Percentiles rank a stretch among this genome's conserved stretches.
phyloP scores from a whole-genome alignment of 1,140 invertebrate species.

The Drosophila navojoa region DNA sequence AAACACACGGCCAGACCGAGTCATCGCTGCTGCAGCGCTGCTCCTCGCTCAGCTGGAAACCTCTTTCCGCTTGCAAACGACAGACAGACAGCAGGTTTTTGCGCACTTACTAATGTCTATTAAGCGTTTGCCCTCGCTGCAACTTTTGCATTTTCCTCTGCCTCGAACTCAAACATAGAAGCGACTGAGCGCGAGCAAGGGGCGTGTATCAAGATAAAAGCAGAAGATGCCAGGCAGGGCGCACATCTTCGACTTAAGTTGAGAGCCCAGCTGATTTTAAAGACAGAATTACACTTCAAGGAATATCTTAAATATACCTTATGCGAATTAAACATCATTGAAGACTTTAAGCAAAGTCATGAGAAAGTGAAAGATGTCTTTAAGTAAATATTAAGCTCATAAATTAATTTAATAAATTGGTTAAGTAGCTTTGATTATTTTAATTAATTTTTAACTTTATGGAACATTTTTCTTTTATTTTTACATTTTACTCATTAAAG shows the following conservation, averaged over 20 bases:
- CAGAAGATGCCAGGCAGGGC: not conserved
- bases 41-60: not conserved
- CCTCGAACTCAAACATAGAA: conserved; percentile 5
- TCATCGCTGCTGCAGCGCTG: not conserved
- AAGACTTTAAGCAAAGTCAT: no score
- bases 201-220: conserved; percentile 8
- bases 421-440: no score
- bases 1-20: no score
- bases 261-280: not conserved
- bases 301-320: no score
- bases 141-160: conserved; percentile 19
- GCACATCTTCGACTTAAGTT: not conserved
- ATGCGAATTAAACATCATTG: no score
- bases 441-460: no score
- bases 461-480: no score
- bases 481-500: no score
- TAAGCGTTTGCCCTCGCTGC: conserved; percentile 13
- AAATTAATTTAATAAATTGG: no score
- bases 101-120: conserved; percentile 29
- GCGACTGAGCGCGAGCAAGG: conserved; percentile 11
- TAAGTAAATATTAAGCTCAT: no score
- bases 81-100: conserved; percentile 21
- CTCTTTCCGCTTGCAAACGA: not conserved
- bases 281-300: not conserved
- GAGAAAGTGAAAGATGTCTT: no score